A percentile compares a stretch with the other conserved stretches of the same genome.
phyloP scores from a whole-genome alignment of 1,140 invertebrate species.

The Megalopta genalis region DNA sequence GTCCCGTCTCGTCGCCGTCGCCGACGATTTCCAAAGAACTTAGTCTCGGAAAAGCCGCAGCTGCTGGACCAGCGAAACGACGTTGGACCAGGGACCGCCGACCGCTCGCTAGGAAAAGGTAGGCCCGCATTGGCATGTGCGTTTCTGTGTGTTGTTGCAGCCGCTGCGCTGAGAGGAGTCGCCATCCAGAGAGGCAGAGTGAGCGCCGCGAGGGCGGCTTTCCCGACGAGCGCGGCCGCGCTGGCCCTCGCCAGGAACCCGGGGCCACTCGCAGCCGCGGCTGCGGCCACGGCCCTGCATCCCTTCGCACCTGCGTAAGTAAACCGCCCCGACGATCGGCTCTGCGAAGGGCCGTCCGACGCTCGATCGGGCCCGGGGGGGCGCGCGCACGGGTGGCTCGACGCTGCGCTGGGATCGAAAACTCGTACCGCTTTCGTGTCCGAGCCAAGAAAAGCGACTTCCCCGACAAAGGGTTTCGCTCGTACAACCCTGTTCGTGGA shows the following conservation, averaged over 20 bases:
- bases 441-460: no score
- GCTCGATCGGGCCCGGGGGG: no score
- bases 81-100: conserved; percentile 12
- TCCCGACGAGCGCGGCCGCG: conserved; percentile 86
- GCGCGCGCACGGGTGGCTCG: no score
- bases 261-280: conserved; percentile 84
- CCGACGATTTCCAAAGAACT: background rate
- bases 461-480: no score
- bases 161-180: conserved; percentile 84
- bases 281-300: conserved; percentile 87
- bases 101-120: conserved; percentile 1
- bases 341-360: background rate
- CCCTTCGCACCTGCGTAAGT: conserved; percentile 91
- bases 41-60: background rate
- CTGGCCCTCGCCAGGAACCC: conserved; percentile 86
- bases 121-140: conserved; percentile 50
- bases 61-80: background rate
- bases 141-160: conserved; percentile 73
- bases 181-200: conserved; percentile 86
- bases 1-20: conserved; percentile 44
- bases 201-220: conserved; percentile 83
- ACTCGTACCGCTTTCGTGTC: no score
- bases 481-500: no score
- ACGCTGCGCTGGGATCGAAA: no score
- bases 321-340: conserved; percentile 37